Conservation (phyloP, 1,140 invertebrate species). For the Octopus sinensis region DNA sequence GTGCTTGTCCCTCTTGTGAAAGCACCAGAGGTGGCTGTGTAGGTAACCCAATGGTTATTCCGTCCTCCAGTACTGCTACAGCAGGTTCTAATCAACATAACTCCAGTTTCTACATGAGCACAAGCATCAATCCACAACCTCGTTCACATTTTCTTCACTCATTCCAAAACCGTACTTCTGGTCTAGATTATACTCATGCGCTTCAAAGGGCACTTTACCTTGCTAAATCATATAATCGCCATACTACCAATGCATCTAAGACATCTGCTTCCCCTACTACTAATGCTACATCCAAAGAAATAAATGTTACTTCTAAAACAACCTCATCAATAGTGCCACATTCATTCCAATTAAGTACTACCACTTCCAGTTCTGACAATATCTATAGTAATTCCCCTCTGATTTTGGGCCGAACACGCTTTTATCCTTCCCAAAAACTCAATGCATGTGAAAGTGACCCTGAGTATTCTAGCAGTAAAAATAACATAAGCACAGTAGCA, state of each 20-base stretch:
- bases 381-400: background rate
- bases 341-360: background rate
- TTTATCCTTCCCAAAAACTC: slow-evolving; percentile 7
- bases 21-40: background rate
- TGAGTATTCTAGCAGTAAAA: slow-evolving; percentile 23
- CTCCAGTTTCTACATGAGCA: slow-evolving; percentile 22
- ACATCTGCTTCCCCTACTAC: background rate
- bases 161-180: background rate
- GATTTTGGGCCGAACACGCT: background rate
- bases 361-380: background rate
- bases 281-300: slow-evolving; percentile 1
- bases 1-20: background rate
- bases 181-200: background rate
- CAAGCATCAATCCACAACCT: background rate
- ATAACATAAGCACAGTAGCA: slow-evolving; percentile 27
- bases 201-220: slow-evolving; percentile 13
- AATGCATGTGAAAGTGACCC: slow-evolving; percentile 27
- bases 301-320: slow-evolving; percentile 8
- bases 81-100: slow-evolving; percentile 33
- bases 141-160: background rate
- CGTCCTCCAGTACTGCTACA: slow-evolving; percentile 29
- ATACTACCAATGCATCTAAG: background rate
- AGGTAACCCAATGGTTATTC: background rate
- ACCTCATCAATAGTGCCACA: slow-evolving; percentile 27
- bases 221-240: slow-evolving; percentile 9